Evolutionary conservation across 30 jellyfish, hydroid and myxozoan genomes (phyloP).

Genomic region (Chironex yamaguchii): DNA sequence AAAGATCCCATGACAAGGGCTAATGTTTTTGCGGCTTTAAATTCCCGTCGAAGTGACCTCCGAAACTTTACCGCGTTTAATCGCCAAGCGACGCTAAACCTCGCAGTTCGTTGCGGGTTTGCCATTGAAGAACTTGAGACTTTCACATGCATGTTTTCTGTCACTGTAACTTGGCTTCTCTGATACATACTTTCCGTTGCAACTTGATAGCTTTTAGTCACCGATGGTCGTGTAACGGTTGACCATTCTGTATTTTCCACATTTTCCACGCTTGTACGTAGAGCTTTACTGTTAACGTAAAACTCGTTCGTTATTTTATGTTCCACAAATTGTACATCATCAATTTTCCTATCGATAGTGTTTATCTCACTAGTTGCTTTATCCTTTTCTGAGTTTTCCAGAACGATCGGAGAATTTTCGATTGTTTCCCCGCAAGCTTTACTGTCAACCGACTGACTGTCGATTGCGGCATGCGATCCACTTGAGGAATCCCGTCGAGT

Average conservation of each 20-base stretch:
- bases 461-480: not conserved
- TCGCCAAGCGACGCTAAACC: not conserved
- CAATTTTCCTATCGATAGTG: not conserved
- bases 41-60: slow-evolving; percentile 52
- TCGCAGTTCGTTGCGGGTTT: not conserved
- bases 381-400: not conserved
- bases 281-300: not conserved
- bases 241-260: not conserved
- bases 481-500: not conserved
- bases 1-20: slow-evolving; percentile 85
- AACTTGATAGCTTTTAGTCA: not conserved
- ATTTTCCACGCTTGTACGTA: not conserved
- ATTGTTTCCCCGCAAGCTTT: not conserved
- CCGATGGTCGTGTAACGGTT: not conserved
- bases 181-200: not conserved
- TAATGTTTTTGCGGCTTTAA: slow-evolving; percentile 88
- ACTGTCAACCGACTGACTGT: not conserved
- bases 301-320: not conserved
- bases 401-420: not conserved
- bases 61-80: not conserved
- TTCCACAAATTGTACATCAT: not conserved
- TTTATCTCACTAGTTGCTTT: not conserved
- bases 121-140: not conserved
- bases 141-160: not conserved
- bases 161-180: not conserved